Evolutionary conservation across 30 jellyfish, hydroid and myxozoan genomes (phyloP), one percentile per base, ranked within the genome.

Genomic region (Aurelia sp.): DNA sequence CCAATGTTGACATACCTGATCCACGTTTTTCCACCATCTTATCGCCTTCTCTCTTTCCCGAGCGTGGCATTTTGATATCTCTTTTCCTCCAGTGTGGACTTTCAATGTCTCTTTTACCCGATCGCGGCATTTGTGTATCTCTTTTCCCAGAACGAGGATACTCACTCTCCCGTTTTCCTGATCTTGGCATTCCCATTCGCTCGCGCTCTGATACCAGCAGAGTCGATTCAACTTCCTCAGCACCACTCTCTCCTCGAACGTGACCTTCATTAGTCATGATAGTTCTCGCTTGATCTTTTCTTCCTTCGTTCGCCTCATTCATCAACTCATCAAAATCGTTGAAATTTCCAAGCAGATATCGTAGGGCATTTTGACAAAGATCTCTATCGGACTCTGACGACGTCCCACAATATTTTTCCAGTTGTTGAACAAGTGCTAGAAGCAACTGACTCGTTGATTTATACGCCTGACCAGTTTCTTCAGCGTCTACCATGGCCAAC

Each of bases 351-450:
- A 70, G 73, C 62, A 82, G 30, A 60, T 82, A 57, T 16, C 57
- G 27, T 7, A 82, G 86, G 31, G 86, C 92, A 23, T 62, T 55
- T 33, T 63, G 64, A 48, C 92, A 82, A 33, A 70, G 52, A 61
- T 60, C 35, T 20, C 55, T 73, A 70, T 82, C 92, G 3, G 62
- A 33, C 4, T 66, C 76, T 19, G 85, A 82, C 1, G 92, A 20
- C 18, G 85, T 70, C 6, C 92, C 92, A 37, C 92, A 82, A 58
- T 82, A 71, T 58, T 67, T 82, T 62, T 82, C 92, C 37, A 82
- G 27, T 59, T 82, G 78, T 31, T 57, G 19, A 6, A 82, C 85
- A 6, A 82, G 86, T 20, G 71, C 67, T 27, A 82, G 66, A 21
- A 71, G 75, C 58, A 82, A 17, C 21, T 58, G 65, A 59, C 92